phyloP scores from a whole-genome alignment of 2,888 invertebrate genomes.

The Metellina segmentata region DNA sequence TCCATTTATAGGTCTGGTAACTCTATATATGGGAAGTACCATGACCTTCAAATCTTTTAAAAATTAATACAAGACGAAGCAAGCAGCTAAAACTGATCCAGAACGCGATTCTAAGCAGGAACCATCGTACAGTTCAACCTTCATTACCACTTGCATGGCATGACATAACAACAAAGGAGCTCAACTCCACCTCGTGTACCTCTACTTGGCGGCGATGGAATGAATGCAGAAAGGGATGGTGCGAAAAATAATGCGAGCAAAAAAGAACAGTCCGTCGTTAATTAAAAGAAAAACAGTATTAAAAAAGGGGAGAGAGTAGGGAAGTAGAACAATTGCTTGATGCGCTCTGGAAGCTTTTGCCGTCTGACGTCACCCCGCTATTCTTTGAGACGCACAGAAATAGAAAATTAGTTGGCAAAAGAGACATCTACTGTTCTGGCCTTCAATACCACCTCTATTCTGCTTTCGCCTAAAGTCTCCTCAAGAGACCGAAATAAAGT shows the following conservation, averaged over 20 bases:
- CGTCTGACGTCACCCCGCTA: conserved; percentile 52
- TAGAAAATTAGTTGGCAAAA: conserved; percentile 51
- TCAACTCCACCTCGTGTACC: not conserved
- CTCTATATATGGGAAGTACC: too few relatives aligned
- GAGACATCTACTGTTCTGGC: conserved; percentile 43
- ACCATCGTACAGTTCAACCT: not conserved
- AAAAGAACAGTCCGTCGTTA: not conserved
- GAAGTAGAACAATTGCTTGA: conserved; percentile 47
- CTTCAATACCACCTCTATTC: conserved; percentile 33
- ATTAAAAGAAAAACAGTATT: conserved; percentile 12
- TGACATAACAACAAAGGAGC: not conserved
- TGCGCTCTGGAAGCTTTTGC: conserved; percentile 17
- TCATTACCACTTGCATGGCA: not conserved
- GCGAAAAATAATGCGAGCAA: not conserved
- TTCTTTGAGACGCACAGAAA: conserved; percentile 49
- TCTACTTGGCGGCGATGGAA: not conserved
- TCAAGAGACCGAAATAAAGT: not conserved
- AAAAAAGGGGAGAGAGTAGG: not conserved
- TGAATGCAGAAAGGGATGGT: not conserved
- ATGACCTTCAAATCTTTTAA: too few relatives aligned
- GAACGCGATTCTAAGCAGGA: too few relatives aligned
- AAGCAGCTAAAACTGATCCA: too few relatives aligned
- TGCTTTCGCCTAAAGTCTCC: not conserved
- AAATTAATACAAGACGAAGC: too few relatives aligned
- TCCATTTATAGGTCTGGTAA: too few relatives aligned